Evolutionary conservation across 2,113 vertebrate genomes (phyloP).

Genomic region (Astur gentilis): DNA sequence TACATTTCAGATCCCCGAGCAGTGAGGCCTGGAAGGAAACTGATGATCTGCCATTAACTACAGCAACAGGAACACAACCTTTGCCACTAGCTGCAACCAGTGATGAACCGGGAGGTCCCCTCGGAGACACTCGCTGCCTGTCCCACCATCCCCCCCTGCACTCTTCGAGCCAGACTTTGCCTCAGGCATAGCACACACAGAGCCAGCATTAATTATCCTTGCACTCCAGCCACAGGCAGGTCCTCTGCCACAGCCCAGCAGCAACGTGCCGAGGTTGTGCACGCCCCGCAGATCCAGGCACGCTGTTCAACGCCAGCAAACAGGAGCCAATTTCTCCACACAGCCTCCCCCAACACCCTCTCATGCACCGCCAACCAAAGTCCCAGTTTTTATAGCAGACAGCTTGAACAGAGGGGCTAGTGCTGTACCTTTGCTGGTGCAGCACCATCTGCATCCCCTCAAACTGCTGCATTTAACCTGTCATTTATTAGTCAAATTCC

Average conservation of each 20-base stretch:
- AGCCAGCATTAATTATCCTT: neutral
- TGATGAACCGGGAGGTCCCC: neutral
- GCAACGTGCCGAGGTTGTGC: neutral
- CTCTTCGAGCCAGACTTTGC: neutral
- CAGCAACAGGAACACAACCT: neutral
- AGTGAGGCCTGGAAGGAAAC: neutral
- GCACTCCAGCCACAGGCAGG: neutral
- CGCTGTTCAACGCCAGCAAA: neutral
- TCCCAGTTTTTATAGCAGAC: neutral
- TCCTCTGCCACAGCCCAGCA: neutral
- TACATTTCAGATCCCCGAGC: neutral
- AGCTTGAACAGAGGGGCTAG: neutral
- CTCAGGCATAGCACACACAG: neutral
- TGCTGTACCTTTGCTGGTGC: neutral
- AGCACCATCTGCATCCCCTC: neutral
- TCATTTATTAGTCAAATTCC: neutral
- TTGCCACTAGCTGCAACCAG: neutral
- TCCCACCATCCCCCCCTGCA: neutral
- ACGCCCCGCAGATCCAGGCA: neutral
- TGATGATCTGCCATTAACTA: neutral
- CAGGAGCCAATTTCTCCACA: neutral
- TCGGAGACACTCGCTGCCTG: neutral
- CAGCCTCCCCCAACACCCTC: neutral
- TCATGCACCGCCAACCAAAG: rapidly evolving
- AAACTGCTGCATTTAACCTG: neutral